These are phyloP conservation scores for Cryptosula pallasiana DNA, from an alignment of 2,888 invertebrate genomes.

Conservation along the genomic window DNA sequence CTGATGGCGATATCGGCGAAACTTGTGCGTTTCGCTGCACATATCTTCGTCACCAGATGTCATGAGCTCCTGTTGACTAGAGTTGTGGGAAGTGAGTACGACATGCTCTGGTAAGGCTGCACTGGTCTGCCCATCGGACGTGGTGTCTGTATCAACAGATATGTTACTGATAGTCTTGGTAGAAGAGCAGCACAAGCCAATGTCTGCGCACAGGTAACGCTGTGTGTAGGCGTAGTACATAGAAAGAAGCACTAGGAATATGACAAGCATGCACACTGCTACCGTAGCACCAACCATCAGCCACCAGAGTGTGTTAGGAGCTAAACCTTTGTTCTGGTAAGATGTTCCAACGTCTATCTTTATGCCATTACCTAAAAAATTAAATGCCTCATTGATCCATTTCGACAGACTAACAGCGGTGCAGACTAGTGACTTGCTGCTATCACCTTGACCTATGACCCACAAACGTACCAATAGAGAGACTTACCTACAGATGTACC, in stretches of 20 bases:
- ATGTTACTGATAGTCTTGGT: background rate
- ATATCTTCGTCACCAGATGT: background rate
- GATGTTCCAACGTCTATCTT: conserved; percentile 21
- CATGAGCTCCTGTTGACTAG: conserved; percentile 21
- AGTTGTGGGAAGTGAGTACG: conserved; percentile 9
- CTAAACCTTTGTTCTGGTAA: background rate
- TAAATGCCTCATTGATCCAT: background rate
- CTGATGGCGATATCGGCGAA: background rate
- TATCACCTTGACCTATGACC: too few relatives aligned
- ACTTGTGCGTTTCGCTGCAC: background rate
- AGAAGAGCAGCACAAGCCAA: background rate
- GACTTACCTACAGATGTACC: too few relatives aligned
- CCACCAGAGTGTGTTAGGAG: conserved; percentile 22
- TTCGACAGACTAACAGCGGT: too few relatives aligned
- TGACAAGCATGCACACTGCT: conserved; percentile 19
- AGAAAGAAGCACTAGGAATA: conserved; percentile 19
- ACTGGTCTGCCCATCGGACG: background rate
- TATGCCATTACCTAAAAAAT: conserved; percentile 8
- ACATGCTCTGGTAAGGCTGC: background rate
- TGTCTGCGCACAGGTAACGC: conserved; percentile 23
- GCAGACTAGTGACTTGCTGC: too few relatives aligned
- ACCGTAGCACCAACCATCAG: conserved; percentile 23
- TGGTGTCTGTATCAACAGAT: background rate
- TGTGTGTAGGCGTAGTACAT: conserved; percentile 24
- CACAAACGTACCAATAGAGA: too few relatives aligned